Evolutionary conservation across 2,797 vertebrate species (phyloP).

Genomic region (Scleropages formosus): DNA sequence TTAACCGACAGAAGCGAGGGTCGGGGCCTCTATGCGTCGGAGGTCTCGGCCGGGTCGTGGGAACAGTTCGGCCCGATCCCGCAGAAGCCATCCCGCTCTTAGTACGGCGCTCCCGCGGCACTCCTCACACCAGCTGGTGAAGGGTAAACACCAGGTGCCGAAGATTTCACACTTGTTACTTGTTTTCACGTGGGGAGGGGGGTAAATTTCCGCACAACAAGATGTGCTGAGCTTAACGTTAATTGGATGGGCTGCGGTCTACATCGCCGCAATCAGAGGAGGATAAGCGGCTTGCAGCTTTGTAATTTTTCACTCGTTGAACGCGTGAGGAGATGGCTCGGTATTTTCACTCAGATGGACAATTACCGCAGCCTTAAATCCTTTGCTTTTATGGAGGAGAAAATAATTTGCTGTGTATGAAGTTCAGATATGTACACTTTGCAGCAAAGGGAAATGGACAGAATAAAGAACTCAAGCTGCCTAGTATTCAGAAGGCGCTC

Average conservation of each 20-base stretch:
- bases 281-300: conserved; percentile 10
- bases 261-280: neutral
- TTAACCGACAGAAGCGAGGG: neutral
- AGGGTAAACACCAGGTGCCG: neutral
- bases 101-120: neutral
- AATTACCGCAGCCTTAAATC: neutral
- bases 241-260: conserved; percentile 15
- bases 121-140: neutral
- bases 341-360: conserved; percentile 10
- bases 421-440: neutral
- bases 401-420: neutral
- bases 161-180: conserved; percentile 15
- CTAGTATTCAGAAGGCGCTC: neutral
- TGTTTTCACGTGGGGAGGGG: conserved; percentile 2
- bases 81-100: neutral
- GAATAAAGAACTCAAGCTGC: neutral
- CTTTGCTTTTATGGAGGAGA: neutral
- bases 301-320: neutral
- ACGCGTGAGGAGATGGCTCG: neutral
- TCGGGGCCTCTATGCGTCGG: neutral
- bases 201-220: neutral
- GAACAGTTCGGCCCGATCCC: neutral
- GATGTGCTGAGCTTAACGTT: conserved; percentile 1
- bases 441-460: neutral
- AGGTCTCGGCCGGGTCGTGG: conserved; percentile 13